Evolutionary conservation across 2,113 vertebrate species (phyloP).

Genomic region (Cepphus grylle): DNA sequence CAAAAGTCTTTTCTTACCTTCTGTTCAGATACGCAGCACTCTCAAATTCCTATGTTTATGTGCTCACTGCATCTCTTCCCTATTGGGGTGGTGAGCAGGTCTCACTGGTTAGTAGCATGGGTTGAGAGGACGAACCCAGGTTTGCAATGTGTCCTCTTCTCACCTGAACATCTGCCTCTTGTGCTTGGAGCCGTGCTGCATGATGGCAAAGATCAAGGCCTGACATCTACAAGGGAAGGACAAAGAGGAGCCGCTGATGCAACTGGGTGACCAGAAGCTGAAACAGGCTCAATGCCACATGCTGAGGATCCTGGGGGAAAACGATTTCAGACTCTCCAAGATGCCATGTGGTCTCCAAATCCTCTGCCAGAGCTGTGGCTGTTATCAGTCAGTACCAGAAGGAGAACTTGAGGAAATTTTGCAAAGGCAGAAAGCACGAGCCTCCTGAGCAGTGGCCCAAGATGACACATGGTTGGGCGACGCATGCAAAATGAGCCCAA

Average conservation of each 20-base stretch:
- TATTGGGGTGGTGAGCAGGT: background rate
- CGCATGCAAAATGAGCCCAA: background rate
- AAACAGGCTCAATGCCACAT: background rate
- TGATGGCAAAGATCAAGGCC: background rate
- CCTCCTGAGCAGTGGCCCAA: background rate
- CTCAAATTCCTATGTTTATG: background rate
- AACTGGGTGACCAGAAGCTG: background rate
- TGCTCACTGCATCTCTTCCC: background rate
- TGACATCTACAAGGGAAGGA: background rate
- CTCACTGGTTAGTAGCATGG: background rate
- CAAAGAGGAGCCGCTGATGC: fast-evolving
- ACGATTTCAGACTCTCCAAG: background rate
- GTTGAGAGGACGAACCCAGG: background rate
- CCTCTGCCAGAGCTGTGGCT: background rate
- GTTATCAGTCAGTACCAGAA: background rate
- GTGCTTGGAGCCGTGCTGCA: background rate
- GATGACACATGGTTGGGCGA: background rate
- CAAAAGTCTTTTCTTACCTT: background rate
- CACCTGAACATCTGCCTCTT: background rate
- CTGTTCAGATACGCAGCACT: background rate
- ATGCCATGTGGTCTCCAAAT: background rate
- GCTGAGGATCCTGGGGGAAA: background rate
- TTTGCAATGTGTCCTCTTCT: background rate
- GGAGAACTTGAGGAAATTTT: background rate
- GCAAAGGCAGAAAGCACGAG: background rate